These are phyloP conservation scores for Glomeris maerens DNA, from an alignment of 1,140 invertebrate genomes.

Conservation along the genomic window DNA sequence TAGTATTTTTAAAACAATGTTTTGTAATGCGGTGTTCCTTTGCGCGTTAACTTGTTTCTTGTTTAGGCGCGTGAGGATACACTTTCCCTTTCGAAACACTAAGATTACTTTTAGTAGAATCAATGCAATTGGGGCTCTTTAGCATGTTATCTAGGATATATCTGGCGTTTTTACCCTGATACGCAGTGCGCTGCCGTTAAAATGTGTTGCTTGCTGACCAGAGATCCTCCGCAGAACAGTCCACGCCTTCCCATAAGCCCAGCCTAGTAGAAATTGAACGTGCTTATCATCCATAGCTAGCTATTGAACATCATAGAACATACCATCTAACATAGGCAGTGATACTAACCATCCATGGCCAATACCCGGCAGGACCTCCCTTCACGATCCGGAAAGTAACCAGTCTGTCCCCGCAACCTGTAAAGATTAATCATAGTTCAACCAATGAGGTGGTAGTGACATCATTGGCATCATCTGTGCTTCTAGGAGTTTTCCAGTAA, in stretches of 20 bases:
- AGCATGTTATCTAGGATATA: neutral
- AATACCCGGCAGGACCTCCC: neutral
- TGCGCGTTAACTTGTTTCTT: too few relatives aligned
- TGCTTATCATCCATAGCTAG: neutral
- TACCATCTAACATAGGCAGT: neutral
- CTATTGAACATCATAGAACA: neutral
- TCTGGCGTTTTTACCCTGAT: neutral
- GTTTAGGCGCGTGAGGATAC: neutral
- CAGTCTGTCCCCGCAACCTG: too few relatives aligned
- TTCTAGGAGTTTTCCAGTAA: too few relatives aligned
- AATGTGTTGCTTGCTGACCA: neutral
- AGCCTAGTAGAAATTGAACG: conserved; percentile 2
- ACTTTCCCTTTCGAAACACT: neutral
- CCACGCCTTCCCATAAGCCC: neutral
- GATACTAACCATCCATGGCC: conserved; percentile 4
- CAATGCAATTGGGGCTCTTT: neutral
- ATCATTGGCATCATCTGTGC: too few relatives aligned
- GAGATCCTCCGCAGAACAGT: conserved; percentile 2
- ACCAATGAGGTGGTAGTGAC: too few relatives aligned
- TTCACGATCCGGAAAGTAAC: neutral
- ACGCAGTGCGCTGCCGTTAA: conserved; percentile 1
- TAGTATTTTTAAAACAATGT: neutral
- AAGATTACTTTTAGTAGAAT: neutral
- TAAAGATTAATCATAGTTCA: too few relatives aligned
- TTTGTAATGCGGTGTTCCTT: too few relatives aligned